Conservation (phyloP, 2,888 invertebrate species). For the Torymus texanus region DNA sequence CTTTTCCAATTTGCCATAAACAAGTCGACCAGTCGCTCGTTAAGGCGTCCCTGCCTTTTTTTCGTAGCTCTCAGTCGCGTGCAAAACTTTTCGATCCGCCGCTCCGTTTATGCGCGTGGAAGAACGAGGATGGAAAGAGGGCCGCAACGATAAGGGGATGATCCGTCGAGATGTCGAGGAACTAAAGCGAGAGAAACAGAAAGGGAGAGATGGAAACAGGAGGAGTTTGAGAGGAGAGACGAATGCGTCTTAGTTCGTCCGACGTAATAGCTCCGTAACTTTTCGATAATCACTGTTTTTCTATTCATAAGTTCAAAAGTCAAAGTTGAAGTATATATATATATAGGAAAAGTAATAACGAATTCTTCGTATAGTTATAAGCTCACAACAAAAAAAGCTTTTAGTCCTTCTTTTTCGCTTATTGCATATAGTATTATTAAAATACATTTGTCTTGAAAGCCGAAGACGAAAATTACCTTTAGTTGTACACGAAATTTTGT, state of each 20-base stretch:
- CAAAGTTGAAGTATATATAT: neutral
- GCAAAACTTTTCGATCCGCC: constrained; percentile 37
- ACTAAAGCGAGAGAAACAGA: constrained; percentile 15
- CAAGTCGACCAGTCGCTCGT: constrained; percentile 69
- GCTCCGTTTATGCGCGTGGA: constrained; percentile 19
- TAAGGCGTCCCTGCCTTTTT: constrained; percentile 68
- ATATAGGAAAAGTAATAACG: too few species aligned
- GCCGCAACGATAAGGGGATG: constrained; percentile 45
- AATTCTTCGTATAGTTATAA: too few species aligned
- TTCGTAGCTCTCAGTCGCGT: constrained; percentile 52
- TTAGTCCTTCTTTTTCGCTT: too few species aligned
- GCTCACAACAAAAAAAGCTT: too few species aligned
- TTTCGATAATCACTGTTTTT: constrained; percentile 6
- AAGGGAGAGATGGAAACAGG: neutral
- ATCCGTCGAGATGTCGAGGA: constrained; percentile 46
- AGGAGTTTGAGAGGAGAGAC: neutral
- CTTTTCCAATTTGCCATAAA: constrained; percentile 75
- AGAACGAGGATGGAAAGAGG: neutral
- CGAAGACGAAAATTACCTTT: too few species aligned
- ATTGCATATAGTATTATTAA: too few species aligned
- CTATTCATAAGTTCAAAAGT: neutral
- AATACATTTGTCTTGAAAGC: too few species aligned
- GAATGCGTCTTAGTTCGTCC: neutral
- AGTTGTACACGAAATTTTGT: too few species aligned
- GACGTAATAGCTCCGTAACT: neutral